Percentiles rank a stretch among this genome's conserved stretches.
Conservation (phyloP, 2,113 vertebrate species). For the Archocentrus centrarchus region DNA sequence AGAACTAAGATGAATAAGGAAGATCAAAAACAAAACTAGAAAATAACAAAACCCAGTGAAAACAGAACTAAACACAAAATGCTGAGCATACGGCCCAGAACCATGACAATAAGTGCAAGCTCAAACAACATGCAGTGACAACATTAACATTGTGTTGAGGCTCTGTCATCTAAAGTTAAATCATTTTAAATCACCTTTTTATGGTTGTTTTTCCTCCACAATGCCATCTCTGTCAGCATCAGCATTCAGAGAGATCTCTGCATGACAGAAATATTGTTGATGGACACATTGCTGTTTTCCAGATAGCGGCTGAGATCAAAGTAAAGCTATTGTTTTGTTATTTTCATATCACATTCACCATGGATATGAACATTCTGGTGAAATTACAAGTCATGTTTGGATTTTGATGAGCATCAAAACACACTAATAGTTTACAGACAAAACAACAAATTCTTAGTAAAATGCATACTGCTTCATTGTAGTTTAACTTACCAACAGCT, state of each 20-base stretch:
- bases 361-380: neutral
- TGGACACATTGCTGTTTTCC: neutral
- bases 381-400: neutral
- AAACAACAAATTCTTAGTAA: neutral
- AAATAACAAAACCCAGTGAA: too few relatives aligned
- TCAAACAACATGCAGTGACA: neutral
- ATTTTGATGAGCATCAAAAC: neutral
- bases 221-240: slow-evolving; percentile 88
- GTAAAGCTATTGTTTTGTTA: neutral
- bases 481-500: slow-evolving; percentile 84
- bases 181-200: slow-evolving; percentile 84
- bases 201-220: slow-evolving; percentile 91
- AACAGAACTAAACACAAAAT: too few relatives aligned
- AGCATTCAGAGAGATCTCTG: slow-evolving; percentile 94
- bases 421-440: neutral
- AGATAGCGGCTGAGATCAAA: neutral
- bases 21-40: too few relatives aligned
- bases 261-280: neutral
- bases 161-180: neutral
- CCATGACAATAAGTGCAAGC: neutral
- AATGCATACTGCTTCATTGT: neutral
- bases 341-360: neutral
- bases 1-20: too few relatives aligned
- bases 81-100: too few relatives aligned
- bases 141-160: too few relatives aligned